phyloP scores from a whole-genome alignment of 2,888 invertebrate species.

The Pristionchus arcanus region DNA sequence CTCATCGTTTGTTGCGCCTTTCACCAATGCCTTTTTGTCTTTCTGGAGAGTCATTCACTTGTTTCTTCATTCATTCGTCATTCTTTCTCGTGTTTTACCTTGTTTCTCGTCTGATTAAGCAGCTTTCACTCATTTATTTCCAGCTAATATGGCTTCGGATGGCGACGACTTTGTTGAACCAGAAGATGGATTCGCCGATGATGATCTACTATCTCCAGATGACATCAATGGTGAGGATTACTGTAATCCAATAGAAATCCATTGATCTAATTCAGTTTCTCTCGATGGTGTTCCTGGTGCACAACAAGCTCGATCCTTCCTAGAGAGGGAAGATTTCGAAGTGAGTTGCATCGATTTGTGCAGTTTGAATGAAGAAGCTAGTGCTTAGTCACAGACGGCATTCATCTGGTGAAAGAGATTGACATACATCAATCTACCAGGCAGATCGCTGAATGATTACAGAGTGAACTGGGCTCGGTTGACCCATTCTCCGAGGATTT shows the following conservation, averaged over 20 bases:
- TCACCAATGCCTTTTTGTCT: constrained; percentile 33
- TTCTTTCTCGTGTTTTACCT: constrained; percentile 5
- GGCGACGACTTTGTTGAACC: constrained; percentile 72
- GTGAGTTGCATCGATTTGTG: constrained; percentile 29
- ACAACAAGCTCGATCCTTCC: constrained; percentile 65
- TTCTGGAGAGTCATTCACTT: neutral
- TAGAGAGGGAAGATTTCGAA: constrained; percentile 70
- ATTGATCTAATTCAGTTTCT: constrained; percentile 3
- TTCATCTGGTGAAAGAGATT: neutral
- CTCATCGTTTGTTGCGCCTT: neutral
- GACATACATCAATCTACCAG: neutral
- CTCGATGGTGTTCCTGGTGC: constrained; percentile 52
- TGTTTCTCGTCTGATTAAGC: neutral
- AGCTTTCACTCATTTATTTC: neutral
- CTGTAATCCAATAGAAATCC: neutral
- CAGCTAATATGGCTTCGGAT: constrained; percentile 44
- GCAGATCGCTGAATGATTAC: neutral
- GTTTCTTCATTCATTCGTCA: neutral
- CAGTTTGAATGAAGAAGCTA: constrained; percentile 3
- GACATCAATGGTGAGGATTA: constrained; percentile 63
- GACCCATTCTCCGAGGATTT: constrained; percentile 71
- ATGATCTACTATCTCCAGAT: constrained; percentile 74
- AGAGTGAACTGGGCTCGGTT: constrained; percentile 58
- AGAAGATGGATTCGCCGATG: constrained; percentile 77
- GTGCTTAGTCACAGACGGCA: constrained; percentile 22